Base-by-base conservation (phyloP, 2,797 vertebrate genomes). In the Halcyon smyrnensis region DNA sequence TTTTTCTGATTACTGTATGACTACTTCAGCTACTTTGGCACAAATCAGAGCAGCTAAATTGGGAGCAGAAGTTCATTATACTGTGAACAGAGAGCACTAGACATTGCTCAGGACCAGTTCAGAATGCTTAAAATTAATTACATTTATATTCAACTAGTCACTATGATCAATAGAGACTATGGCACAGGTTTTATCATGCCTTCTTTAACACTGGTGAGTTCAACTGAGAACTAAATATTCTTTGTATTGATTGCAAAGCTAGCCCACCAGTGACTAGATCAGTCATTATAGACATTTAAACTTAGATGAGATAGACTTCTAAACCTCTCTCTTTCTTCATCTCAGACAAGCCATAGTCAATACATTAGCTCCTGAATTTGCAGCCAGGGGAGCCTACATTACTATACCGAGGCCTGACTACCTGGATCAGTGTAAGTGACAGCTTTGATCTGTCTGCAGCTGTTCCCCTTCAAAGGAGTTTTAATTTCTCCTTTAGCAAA, bases 81-180 rank as follows among this genome's bases (percentile, higher is more conserved):
- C 16, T 89, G 64, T 83, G 36, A 85, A 83, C 60, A 85, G 68
- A 89, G 89, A 95, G 25, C 53, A 75, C 23, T 48, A 85, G 53
- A 37, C 18, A 51, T 36, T 83, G 15, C 24, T 74, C 0, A 0
- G 11, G 36, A 20, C 15, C n/a, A 48, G 60, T 51, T 91, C 60
- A 77, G 53, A 92, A 64, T 68, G 48, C 45, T 95, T 95, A 70
- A 82, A 89, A 87, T 83, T 91, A 94, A 95, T 96, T 83, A 69
- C 70, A 87, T 17, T 89, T 71, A 23, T 92, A 96, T 95, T 95
- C 89, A 83, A 5, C 75, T 70, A 85, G 68, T 91, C 87, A 92
- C 84, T 91, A 5, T 67, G 89, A 79, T 85, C 96, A 77, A 34
- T 91, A 48, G n/a, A 83, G 59, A 85, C 56, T 60, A 71, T 11